A percentile compares a stretch with the other conserved stretches of the same genome.
phyloP scores from a whole-genome alignment of 2,888 invertebrate species.

The Sarcophaga carnaria region DNA sequence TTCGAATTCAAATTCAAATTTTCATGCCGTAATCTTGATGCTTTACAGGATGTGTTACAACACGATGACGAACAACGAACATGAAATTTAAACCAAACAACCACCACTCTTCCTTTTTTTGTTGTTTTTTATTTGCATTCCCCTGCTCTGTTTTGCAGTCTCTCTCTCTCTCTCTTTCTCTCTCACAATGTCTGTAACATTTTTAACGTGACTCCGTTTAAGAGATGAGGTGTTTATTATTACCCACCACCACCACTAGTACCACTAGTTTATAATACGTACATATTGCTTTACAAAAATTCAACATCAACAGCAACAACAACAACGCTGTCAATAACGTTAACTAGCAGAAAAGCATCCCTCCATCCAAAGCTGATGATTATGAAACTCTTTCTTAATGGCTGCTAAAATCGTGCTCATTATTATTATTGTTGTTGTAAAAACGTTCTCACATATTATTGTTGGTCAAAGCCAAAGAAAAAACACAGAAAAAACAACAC shows the following conservation, averaged over 20 bases:
- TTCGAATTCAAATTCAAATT: background rate
- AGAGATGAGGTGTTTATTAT: conserved; percentile 68
- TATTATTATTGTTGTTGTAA: conserved; percentile 28
- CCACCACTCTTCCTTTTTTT: background rate
- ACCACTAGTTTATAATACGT: conserved; percentile 21
- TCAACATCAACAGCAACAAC: conserved; percentile 21
- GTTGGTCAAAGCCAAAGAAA: background rate
- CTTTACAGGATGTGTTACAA: conserved; percentile 66
- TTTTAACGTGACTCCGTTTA: conserved; percentile 63
- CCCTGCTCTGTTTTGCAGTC: conserved; percentile 9
- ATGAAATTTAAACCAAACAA: conserved; percentile 25
- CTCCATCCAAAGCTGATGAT: conserved; percentile 46
- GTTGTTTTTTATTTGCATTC: background rate
- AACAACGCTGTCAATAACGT: background rate
- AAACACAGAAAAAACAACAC: background rate
- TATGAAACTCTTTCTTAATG: conserved; percentile 63
- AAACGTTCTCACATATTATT: background rate
- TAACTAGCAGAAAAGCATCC: conserved; percentile 40
- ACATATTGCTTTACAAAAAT: background rate
- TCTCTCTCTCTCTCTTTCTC: background rate
- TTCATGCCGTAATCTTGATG: conserved; percentile 58
- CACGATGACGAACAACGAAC: conserved; percentile 48
- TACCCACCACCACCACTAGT: conserved; percentile 55
- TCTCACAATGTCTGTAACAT: background rate
- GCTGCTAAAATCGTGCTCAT: conserved; percentile 55